These are phyloP conservation scores for Mythimna lalbum DNA, from an alignment of 2,888 invertebrate species.

Conservation along the genomic window DNA sequence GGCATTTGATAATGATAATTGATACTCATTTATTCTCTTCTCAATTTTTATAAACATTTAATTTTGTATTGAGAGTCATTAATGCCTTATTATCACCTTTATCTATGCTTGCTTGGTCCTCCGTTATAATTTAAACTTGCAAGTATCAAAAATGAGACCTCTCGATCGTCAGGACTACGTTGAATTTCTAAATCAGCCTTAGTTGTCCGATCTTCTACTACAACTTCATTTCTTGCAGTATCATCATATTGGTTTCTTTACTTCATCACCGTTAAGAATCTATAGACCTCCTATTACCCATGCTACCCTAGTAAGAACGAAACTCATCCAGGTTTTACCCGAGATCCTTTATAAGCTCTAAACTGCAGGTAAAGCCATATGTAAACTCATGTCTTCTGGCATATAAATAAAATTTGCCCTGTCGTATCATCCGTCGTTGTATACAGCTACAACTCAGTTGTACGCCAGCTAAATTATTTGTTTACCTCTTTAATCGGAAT, in stretches of 20 bases:
- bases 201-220: background rate
- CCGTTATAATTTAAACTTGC: background rate
- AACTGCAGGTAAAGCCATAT: conserved; percentile 17
- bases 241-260: background rate
- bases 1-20: conserved; percentile 23
- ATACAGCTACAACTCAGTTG: conserved; percentile 27
- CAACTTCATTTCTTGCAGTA: background rate
- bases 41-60: conserved; percentile 7
- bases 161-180: background rate
- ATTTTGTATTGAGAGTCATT: background rate
- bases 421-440: conserved; percentile 8
- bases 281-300: background rate
- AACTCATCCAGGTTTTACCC: background rate
- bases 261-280: background rate
- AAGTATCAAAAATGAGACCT: background rate
- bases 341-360: background rate
- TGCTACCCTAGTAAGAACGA: background rate
- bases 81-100: background rate
- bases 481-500: conserved; percentile 55
- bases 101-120: background rate
- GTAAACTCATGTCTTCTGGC: background rate
- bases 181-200: background rate
- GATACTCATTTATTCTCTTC: conserved; percentile 11
- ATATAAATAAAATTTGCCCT: conserved; percentile 6
- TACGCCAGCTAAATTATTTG: conserved; percentile 56